Evolutionary conservation across 1,140 invertebrate genomes (phyloP).

Genomic region (Gerris buenoi): DNA sequence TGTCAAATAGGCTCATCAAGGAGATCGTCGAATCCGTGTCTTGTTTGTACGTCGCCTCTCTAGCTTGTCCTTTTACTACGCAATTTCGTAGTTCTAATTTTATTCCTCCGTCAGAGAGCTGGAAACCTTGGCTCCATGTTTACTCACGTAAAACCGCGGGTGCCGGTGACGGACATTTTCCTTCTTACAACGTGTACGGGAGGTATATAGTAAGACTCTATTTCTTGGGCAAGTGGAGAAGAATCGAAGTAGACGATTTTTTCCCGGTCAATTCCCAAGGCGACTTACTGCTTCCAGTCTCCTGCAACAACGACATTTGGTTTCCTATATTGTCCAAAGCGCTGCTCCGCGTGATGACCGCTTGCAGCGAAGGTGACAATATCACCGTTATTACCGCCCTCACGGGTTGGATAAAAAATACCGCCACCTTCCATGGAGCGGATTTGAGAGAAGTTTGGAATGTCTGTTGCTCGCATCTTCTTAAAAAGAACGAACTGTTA

Average conservation of each 20-base stretch:
- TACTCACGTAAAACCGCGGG: background rate
- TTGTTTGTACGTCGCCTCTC: background rate
- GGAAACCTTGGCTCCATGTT: background rate
- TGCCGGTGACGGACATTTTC: background rate
- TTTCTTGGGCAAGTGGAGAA: background rate
- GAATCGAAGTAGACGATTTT: background rate
- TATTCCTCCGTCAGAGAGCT: background rate
- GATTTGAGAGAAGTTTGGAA: background rate
- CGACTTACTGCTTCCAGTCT: background rate
- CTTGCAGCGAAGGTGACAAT: background rate
- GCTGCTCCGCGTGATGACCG: background rate
- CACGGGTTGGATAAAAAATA: background rate
- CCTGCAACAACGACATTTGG: background rate
- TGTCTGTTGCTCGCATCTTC: background rate
- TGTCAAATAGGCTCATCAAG: background rate
- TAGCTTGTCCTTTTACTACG: background rate
- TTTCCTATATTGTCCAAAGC: background rate
- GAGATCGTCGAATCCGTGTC: background rate
- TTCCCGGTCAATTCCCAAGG: background rate
- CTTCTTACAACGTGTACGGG: background rate
- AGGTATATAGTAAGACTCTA: background rate
- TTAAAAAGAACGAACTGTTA: background rate
- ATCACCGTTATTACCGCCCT: background rate
- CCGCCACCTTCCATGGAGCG: background rate
- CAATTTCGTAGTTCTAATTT: background rate